A percentile compares a stretch with the other conserved stretches of the same genome.
Evolutionary conservation across 64 coral and sea anemone species (phyloP).

Genomic region (Montipora efflorescens): DNA sequence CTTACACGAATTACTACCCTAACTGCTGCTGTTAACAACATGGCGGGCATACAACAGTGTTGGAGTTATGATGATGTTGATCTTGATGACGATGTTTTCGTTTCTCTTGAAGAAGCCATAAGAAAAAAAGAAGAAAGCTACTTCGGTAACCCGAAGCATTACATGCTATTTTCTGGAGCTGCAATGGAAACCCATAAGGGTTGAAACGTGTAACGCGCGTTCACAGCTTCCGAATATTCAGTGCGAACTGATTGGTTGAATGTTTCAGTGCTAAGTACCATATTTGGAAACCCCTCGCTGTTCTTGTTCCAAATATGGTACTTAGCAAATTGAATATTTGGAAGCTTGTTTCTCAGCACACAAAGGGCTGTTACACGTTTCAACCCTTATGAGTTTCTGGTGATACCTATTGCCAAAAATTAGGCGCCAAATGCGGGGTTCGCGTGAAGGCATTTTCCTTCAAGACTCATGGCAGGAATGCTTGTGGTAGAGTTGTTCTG

Average conservation of each 20-base stretch:
- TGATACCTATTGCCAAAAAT: slow-evolving; percentile 68
- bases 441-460: slow-evolving; percentile 71
- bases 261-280: too few relatives aligned
- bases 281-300: too few relatives aligned
- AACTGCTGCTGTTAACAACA: neutral
- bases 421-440: slow-evolving; percentile 53
- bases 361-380: too few relatives aligned
- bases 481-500: slow-evolving; percentile 53
- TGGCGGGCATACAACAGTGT: neutral
- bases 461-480: slow-evolving; percentile 31
- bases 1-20: too few relatives aligned
- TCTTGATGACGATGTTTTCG: neutral
- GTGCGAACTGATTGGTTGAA: too few relatives aligned
- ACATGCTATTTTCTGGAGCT: slow-evolving; percentile 75
- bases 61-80: neutral
- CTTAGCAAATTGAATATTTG: too few relatives aligned
- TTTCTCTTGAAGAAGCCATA: slow-evolving; percentile 19
- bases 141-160: slow-evolving; percentile 50
- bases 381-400: too few relatives aligned
- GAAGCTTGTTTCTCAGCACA: too few relatives aligned
- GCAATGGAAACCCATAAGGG: slow-evolving; percentile 60
- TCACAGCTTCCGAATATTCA: too few relatives aligned
- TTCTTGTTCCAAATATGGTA: too few relatives aligned
- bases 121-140: slow-evolving; percentile 37
- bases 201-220: too few relatives aligned